Base-by-base conservation (phyloP, 2,888 invertebrate species). In the Polymixis lichenea region DNA sequence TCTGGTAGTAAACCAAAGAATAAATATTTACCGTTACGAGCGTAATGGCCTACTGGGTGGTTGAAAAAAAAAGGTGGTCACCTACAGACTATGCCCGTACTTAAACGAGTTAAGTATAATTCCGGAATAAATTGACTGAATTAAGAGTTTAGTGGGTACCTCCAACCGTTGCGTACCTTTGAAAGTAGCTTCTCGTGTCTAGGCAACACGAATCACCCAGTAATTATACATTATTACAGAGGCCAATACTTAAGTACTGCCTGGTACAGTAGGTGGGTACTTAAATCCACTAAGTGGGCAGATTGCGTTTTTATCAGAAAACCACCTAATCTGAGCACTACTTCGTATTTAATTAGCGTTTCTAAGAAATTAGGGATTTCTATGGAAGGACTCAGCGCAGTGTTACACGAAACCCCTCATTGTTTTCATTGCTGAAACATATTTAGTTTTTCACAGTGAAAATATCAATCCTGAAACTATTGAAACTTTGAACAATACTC, bases 401-500 rank as follows among this genome's bases (percentile, higher is more conserved):
- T 49, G 9, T 6, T 5, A 28, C 28, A 19, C 58, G 6, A 22
- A 58, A 22, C 32, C 56, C 25, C 64, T 28, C 11, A 25, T 15
- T 32, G 2, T 28, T n/a, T 49, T 77, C 38, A 5, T 38, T 11
- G 6, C 38, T 62, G 15, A 49, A 78, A 49, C 0, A 38, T 62
- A 19, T 46, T 43, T 9, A 61, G 5, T 28, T 56, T 55, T 46
- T 11, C 28, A 38, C 15, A 28, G 15, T 38, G 28, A 49, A 73
- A 65, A 25, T 53, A 19, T 32, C 0, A n/a, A 46, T 46, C 28
- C 19, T 22, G 22, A n/a, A 22, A 11, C n/a, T 66, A 15, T 61
- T 66, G 2, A 19, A 75, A 49, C 55, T 62, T 51, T 51, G 1
- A 51, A 67, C 11, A 61, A 66, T 75, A 75, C 38, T 66, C 15